Percentiles rank a stretch among this genome's conserved stretches.
Conservation (phyloP, 2,888 invertebrate genomes). For the Stenotaenia linearis region DNA sequence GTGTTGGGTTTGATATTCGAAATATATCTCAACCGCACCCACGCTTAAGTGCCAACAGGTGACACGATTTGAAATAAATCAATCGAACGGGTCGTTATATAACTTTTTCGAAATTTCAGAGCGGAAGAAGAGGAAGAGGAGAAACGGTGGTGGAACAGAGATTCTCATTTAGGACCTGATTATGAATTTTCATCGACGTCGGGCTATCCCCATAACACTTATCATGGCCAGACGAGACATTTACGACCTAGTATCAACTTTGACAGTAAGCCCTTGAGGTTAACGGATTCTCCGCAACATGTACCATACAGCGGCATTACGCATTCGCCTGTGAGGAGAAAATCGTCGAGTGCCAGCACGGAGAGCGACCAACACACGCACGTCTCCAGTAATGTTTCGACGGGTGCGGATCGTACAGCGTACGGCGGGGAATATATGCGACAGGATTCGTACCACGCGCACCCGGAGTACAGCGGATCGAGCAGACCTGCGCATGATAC, state of each 20-base stretch:
- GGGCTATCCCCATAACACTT: constrained; percentile 75
- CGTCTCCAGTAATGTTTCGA: neutral
- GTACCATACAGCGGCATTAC: constrained; percentile 51
- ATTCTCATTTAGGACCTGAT: constrained; percentile 46
- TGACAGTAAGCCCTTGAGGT: constrained; percentile 57
- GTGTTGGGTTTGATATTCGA: constrained; percentile 86
- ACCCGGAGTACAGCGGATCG: constrained; percentile 34
- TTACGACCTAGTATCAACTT: constrained; percentile 51
- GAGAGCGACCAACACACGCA: constrained; percentile 56
- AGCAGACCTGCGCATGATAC: constrained; percentile 34
- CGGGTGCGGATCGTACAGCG: constrained; percentile 32
- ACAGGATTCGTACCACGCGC: constrained; percentile 35
- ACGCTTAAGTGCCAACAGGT: constrained; percentile 66
- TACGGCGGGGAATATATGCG: constrained; percentile 34
- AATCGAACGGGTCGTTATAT: too few species aligned
- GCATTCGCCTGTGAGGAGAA: constrained; percentile 62
- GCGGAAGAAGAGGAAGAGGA: constrained; percentile 39
- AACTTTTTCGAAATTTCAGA: neutral
- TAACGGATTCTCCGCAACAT: constrained; percentile 61
- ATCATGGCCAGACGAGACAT: constrained; percentile 78
- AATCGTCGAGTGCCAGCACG: constrained; percentile 62
- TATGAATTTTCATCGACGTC: constrained; percentile 57
- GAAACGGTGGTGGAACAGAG: constrained; percentile 38
- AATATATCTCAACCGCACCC: constrained; percentile 82
- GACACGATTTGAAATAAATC: constrained; percentile 38